Evolutionary conservation across 2,888 invertebrate genomes (phyloP).

Genomic region (Odontocerum albicorne): DNA sequence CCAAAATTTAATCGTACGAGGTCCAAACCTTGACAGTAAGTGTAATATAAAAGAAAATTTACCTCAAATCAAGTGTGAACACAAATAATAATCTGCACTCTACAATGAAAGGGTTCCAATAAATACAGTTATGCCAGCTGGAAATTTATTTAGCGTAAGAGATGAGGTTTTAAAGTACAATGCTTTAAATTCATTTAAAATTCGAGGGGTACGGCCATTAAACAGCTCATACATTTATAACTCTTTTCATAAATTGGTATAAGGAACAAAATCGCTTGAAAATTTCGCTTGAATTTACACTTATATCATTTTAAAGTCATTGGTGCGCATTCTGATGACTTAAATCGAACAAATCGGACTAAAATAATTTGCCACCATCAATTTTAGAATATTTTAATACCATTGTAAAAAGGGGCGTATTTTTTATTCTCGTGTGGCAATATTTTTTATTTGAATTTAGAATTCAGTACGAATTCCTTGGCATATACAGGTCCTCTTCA

Average conservation of each 20-base stretch:
- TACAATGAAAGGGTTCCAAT: slow-evolving; percentile 19
- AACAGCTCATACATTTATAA: background rate
- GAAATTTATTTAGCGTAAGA: slow-evolving; percentile 36
- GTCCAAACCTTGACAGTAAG: too few species aligned
- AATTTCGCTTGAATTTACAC: background rate
- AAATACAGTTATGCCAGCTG: slow-evolving; percentile 23
- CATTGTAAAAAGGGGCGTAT: slow-evolving; percentile 14
- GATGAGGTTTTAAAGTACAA: slow-evolving; percentile 30
- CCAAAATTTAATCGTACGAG: too few species aligned
- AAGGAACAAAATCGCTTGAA: slow-evolving; percentile 2
- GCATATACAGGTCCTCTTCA: too few species aligned
- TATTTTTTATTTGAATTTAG: slow-evolving; percentile 6
- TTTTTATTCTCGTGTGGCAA: background rate
- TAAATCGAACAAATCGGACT: slow-evolving; percentile 19
- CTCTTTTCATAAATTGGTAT: background rate
- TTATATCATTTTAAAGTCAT: slow-evolving; percentile 1
- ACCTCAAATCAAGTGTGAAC: slow-evolving; percentile 32
- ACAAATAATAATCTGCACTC: slow-evolving; percentile 23
- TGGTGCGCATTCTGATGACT: slow-evolving; percentile 20
- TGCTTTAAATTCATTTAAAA: slow-evolving; percentile 24
- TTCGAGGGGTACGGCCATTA: slow-evolving; percentile 22
- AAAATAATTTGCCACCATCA: slow-evolving; percentile 17
- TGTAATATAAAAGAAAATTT: too few species aligned
- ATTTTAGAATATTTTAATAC: slow-evolving; percentile 2
- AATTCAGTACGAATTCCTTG: background rate